Percentiles rank a stretch among this genome's conserved stretches.
Evolutionary conservation across 30 jellyfish, hydroid and myxozoan species (phyloP).

Genomic region (Aurelia sp.): DNA sequence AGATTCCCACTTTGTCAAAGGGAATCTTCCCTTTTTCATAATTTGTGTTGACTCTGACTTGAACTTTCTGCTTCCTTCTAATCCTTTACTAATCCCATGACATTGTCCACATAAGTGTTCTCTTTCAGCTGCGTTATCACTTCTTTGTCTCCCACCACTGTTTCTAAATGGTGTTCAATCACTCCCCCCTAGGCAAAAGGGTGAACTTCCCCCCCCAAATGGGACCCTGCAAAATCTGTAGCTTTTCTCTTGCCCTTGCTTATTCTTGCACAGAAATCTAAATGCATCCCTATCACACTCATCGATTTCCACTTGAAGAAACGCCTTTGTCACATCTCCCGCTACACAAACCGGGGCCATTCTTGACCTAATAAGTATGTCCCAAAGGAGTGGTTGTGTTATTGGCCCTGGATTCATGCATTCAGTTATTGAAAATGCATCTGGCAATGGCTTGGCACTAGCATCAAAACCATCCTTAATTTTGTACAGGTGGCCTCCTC

Average conservation of each 20-base stretch:
- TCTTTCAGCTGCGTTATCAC: conserved; percentile 9
- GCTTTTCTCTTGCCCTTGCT: conserved; percentile 15
- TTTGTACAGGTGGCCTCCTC: conserved; percentile 51
- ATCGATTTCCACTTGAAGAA: conserved; percentile 39
- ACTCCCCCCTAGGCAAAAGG: conserved; percentile 57
- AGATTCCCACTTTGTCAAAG: too few species aligned
- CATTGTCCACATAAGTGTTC: conserved; percentile 8
- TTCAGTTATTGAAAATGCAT: conserved; percentile 44
- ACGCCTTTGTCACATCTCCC: conserved; percentile 44
- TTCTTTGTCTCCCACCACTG: conserved; percentile 17
- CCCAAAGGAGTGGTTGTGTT: conserved; percentile 57
- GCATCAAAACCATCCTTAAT: conserved; percentile 74
- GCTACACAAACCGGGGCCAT: conserved; percentile 52
- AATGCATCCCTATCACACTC: conserved; percentile 38
- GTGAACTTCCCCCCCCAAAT: conserved; percentile 68
- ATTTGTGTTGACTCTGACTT: too few species aligned
- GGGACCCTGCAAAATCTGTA: conserved; percentile 64
- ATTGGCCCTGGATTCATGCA: conserved; percentile 74
- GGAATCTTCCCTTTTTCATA: too few species aligned
- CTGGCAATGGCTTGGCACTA: conserved; percentile 59
- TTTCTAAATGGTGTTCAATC: conserved; percentile 31
- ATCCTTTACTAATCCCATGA: too few species aligned
- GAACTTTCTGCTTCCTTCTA: background rate
- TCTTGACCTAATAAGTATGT: conserved; percentile 57
- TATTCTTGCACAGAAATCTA: conserved; percentile 44